Percentiles rank a stretch among this genome's conserved stretches.
These are phyloP conservation scores for Stenchaetothrips biformis DNA, from an alignment of 2,888 invertebrate species.

Conservation along the genomic window DNA sequence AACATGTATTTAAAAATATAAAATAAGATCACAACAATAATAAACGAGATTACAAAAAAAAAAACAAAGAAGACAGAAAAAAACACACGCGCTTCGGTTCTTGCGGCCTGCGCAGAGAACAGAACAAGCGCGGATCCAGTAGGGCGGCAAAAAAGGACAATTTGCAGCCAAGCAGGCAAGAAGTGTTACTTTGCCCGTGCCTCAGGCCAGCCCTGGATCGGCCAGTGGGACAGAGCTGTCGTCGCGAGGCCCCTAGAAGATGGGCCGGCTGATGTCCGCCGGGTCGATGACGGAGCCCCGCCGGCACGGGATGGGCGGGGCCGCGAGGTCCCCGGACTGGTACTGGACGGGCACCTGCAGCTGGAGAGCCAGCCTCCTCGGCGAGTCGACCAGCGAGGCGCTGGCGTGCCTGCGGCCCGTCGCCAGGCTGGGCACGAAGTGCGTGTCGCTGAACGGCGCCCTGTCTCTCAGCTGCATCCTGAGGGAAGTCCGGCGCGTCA, in stretches of 20 bases:
- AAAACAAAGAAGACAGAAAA: no score
- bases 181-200: no score
- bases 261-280: neutral
- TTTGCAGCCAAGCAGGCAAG: no score
- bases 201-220: no score
- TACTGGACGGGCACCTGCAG: neutral
- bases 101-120: no score
- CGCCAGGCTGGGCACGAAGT: slow-evolving; percentile 13
- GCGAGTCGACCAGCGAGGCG: neutral
- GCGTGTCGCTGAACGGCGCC: neutral
- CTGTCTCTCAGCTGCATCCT: neutral
- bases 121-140: no score
- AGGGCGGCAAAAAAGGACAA: no score
- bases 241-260: neutral
- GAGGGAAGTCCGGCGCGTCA: neutral
- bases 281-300: neutral
- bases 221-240: no score
- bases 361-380: neutral
- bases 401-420: neutral
- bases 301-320: neutral
- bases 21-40: no score
- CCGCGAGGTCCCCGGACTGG: neutral
- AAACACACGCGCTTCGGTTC: no score
- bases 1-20: no score
- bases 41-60: no score